Conservation (phyloP, 2,113 vertebrate species). For the Etheostoma cragini region DNA sequence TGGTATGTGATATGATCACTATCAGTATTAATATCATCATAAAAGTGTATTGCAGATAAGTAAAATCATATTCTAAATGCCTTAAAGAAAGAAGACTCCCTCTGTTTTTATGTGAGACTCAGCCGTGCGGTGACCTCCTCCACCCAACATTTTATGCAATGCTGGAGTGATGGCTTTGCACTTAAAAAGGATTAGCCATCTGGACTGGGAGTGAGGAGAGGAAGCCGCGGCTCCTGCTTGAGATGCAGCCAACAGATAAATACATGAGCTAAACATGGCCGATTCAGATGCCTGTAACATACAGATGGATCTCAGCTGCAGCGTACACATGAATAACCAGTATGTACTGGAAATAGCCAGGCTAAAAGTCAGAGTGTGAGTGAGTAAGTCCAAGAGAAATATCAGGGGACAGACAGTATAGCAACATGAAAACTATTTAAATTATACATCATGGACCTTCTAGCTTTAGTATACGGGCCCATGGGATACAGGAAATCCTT, state of each 20-base stretch:
- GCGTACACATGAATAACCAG: slow-evolving; percentile 55
- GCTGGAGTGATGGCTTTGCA: slow-evolving; percentile 33
- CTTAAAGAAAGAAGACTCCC: neutral
- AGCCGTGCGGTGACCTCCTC: slow-evolving; percentile 42
- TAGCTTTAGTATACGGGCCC: neutral
- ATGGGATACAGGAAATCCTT: neutral
- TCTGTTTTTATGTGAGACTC: slow-evolving; percentile 31
- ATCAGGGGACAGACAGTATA: neutral
- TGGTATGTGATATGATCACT: neutral
- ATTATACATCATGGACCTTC: neutral
- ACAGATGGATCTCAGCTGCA: slow-evolving; percentile 56
- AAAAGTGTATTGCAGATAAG: neutral
- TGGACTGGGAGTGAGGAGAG: slow-evolving; percentile 40
- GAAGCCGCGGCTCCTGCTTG: slow-evolving; percentile 21
- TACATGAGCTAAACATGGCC: slow-evolving; percentile 32
- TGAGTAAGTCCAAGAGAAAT: slow-evolving; percentile 23
- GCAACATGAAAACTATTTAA: neutral
- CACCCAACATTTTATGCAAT: slow-evolving; percentile 13
- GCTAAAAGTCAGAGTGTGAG: too few species aligned
- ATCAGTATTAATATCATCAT: neutral
- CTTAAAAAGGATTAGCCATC: slow-evolving; percentile 70
- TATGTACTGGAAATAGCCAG: slow-evolving; percentile 7
- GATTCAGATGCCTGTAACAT: slow-evolving; percentile 34
- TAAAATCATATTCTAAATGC: neutral
- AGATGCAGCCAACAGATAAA: slow-evolving; percentile 55